Percentiles rank a stretch among this genome's conserved stretches.
Evolutionary conservation across 2,888 invertebrate species (phyloP).

Genomic region (Willowsia nigromaculata): DNA sequence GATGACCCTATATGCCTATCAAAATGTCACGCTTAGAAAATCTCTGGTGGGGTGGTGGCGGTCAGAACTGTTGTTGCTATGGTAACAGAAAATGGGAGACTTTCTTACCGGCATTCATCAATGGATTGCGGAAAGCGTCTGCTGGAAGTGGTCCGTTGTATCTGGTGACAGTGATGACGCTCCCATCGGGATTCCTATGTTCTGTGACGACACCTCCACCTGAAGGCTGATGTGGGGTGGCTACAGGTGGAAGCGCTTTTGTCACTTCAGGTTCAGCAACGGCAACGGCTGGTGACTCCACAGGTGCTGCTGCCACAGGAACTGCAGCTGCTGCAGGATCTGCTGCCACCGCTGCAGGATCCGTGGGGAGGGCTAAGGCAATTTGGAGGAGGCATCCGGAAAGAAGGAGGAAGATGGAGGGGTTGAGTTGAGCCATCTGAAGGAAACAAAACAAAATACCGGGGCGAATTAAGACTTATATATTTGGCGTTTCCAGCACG

Average conservation of each 20-base stretch:
- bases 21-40: background rate
- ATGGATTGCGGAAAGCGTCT: conserved; percentile 43
- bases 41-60: background rate
- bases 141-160: conserved; percentile 74
- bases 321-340: conserved; percentile 8
- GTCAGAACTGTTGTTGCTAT: too few relatives aligned
- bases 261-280: conserved; percentile 21
- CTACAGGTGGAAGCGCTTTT: background rate
- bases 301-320: conserved; percentile 28
- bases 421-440: too few relatives aligned
- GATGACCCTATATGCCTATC: too few relatives aligned
- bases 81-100: background rate
- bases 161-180: conserved; percentile 67
- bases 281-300: background rate
- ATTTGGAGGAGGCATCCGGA: background rate
- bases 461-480: too few relatives aligned
- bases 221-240: background rate
- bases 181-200: conserved; percentile 74
- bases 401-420: background rate
- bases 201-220: conserved; percentile 53
- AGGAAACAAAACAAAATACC: too few relatives aligned
- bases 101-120: background rate
- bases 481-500: too few relatives aligned
- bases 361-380: background rate
- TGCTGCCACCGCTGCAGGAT: conserved; percentile 15